These are phyloP conservation scores for Bombus breviceps DNA, from an alignment of 1,140 invertebrate species.

Conservation along the genomic window DNA sequence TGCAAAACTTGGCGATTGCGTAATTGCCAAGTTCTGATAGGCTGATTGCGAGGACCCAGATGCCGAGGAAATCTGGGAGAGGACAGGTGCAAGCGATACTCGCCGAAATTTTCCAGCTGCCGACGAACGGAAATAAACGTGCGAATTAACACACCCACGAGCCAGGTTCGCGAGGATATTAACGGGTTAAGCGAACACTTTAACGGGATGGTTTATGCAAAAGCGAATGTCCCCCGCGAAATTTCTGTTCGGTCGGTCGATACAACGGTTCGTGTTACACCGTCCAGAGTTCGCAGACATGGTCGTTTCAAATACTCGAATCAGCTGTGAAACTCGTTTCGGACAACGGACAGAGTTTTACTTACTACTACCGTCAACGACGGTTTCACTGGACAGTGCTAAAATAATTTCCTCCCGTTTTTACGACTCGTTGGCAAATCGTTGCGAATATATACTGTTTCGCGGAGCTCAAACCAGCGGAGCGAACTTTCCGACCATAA, in stretches of 20 bases:
- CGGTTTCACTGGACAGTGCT: neutral
- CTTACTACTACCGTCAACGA: neutral
- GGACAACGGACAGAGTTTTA: neutral
- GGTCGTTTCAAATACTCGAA: neutral
- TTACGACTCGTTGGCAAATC: neutral
- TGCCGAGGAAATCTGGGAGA: conserved; percentile 43
- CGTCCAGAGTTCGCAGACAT: no score
- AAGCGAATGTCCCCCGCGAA: neutral
- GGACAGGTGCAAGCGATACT: conserved; percentile 27
- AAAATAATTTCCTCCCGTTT: neutral
- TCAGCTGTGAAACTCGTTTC: conserved; percentile 3
- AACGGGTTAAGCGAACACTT: neutral
- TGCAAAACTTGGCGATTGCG: conserved; percentile 55
- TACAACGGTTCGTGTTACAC: no score
- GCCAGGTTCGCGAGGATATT: neutral
- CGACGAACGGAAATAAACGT: neutral
- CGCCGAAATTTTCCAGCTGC: conserved; percentile 15
- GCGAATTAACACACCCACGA: neutral
- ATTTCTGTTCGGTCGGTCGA: neutral
- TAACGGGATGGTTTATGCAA: neutral
- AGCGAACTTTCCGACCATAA: neutral
- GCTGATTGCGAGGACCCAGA: conserved; percentile 32
- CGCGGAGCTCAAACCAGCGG: neutral
- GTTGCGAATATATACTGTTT: neutral
- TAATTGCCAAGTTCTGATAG: conserved; percentile 60